phyloP scores from a whole-genome alignment of 2,113 vertebrate species.

The Mesembrinibis cayennensis region DNA sequence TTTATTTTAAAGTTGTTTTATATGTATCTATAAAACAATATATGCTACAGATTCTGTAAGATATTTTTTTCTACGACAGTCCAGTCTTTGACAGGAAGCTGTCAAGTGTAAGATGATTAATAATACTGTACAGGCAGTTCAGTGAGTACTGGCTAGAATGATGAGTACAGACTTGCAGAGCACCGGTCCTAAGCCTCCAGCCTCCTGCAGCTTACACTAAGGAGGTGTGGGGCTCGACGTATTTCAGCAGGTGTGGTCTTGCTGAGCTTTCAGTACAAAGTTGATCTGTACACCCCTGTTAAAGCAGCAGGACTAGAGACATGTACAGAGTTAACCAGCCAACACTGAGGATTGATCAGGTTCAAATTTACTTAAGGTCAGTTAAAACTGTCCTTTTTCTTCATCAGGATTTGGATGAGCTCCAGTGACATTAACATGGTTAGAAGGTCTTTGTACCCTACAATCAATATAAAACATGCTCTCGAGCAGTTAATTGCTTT shows the following conservation, averaged over 20 bases:
- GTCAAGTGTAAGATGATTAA: neutral
- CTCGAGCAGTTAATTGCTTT: neutral
- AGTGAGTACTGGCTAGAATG: neutral
- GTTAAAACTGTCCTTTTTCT: neutral
- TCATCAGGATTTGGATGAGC: neutral
- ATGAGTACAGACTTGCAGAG: too few relatives aligned
- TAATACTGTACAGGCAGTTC: neutral
- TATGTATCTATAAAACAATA: neutral
- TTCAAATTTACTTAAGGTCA: neutral
- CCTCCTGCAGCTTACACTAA: neutral
- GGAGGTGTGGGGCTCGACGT: neutral
- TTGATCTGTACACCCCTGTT: neutral
- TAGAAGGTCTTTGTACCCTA: neutral
- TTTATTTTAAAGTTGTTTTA: neutral
- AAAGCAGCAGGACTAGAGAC: neutral
- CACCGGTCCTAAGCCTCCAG: neutral
- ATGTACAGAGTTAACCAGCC: rapidly evolving
- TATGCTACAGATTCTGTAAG: neutral
- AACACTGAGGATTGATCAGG: neutral
- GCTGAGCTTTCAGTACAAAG: neutral
- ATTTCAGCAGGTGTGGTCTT: neutral
- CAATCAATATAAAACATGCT: neutral
- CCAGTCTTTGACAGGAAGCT: neutral
- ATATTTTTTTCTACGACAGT: neutral
- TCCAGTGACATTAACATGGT: neutral